These are phyloP conservation scores for Drosophila nigromelanica DNA, from an alignment of 1,140 invertebrate genomes.

Conservation along the genomic window DNA sequence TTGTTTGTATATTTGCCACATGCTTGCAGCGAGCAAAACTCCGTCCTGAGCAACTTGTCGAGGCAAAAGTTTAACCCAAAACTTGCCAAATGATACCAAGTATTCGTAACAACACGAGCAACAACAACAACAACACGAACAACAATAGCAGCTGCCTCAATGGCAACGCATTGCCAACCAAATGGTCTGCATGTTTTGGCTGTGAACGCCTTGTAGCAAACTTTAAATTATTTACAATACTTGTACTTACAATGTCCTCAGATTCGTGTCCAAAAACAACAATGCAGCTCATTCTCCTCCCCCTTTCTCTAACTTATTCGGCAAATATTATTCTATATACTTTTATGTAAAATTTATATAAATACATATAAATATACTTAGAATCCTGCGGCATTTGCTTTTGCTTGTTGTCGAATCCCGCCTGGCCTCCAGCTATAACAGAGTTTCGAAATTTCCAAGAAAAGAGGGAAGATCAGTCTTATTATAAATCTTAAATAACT, in stretches of 20 bases:
- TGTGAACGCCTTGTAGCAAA: conserved; percentile 50
- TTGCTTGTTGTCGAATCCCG: conserved; percentile 4
- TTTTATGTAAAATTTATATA: conserved; percentile 5
- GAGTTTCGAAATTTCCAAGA: conserved; percentile 7
- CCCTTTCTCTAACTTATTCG: not conserved
- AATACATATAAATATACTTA: conserved; percentile 3
- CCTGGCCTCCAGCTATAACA: conserved; percentile 1
- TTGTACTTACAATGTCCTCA: conserved; percentile 49
- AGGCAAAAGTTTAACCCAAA: conserved; percentile 46
- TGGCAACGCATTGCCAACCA: conserved; percentile 52
- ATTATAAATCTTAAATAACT: not conserved
- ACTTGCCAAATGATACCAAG: conserved; percentile 63
- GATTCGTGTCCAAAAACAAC: conserved; percentile 40
- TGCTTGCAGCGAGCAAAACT: conserved; percentile 19
- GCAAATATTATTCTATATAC: conserved; percentile 32
- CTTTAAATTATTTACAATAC: conserved; percentile 74
- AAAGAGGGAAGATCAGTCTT: not conserved
- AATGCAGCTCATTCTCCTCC: conserved; percentile 13
- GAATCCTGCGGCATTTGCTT: conserved; percentile 27
- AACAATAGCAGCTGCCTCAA: conserved; percentile 45
- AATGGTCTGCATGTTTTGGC: conserved; percentile 62
- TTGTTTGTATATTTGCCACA: conserved; percentile 26
- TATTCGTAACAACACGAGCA: conserved; percentile 39
- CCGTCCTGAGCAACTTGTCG: conserved; percentile 37
- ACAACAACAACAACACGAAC: conserved; percentile 25